A percentile compares a stretch with the other conserved stretches of the same genome.
phyloP scores from a whole-genome alignment of 2,888 invertebrate genomes.

The Syritta pipiens region DNA sequence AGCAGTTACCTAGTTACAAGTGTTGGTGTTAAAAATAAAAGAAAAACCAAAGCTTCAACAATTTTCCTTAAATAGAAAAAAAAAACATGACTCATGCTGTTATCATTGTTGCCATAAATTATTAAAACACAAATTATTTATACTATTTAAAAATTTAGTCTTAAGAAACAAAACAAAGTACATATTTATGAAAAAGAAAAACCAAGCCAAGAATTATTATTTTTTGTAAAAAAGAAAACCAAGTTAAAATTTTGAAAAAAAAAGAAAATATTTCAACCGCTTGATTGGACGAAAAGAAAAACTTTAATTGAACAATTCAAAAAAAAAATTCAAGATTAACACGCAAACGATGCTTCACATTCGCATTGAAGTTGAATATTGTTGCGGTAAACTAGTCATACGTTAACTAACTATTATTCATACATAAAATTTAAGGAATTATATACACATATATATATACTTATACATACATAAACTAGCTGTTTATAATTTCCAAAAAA shows the following conservation, averaged over 20 bases:
- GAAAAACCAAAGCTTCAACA: neutral
- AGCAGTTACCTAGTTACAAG: neutral
- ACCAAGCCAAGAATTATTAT: slow-evolving; percentile 13
- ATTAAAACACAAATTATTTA: slow-evolving; percentile 2
- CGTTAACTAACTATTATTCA: slow-evolving; percentile 36
- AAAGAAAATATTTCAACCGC: neutral
- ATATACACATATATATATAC: slow-evolving; percentile 19
- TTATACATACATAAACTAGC: slow-evolving; percentile 20
- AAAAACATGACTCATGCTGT: neutral
- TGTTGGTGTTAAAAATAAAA: neutral
- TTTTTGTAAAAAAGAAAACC: slow-evolving; percentile 19
- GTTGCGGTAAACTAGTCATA: slow-evolving; percentile 38
- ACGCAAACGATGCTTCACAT: slow-evolving; percentile 3
- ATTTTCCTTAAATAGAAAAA: neutral
- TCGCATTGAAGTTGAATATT: slow-evolving; percentile 1
- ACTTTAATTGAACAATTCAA: neutral
- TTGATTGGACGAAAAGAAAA: neutral
- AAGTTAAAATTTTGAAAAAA: neutral
- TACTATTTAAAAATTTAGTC: neutral
- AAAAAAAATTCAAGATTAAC: no score
- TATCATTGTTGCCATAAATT: slow-evolving; percentile 1
- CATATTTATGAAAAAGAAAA: neutral
- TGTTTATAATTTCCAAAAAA: slow-evolving; percentile 27
- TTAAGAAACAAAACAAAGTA: neutral
- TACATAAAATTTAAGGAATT: slow-evolving; percentile 14